phyloP scores from a whole-genome alignment of 2,797 vertebrate genomes.

The Salarias fasciatus region DNA sequence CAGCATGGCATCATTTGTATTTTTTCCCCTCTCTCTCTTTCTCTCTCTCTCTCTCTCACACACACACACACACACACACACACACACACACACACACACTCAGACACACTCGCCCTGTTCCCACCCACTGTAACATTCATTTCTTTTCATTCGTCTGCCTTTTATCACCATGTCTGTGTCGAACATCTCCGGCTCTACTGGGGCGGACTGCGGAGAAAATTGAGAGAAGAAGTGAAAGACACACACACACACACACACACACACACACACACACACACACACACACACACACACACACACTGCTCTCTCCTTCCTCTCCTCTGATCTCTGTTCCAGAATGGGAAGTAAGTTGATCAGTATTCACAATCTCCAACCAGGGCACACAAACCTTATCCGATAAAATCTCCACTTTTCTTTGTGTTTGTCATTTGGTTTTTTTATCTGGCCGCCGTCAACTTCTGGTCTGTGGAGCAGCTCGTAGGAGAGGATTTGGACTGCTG shows the following conservation, averaged over 20 bases:
- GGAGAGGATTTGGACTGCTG: too few relatives aligned
- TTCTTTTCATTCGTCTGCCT: constrained; percentile 34
- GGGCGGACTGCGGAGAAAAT: constrained; percentile 22
- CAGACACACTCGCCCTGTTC: constrained; percentile 12
- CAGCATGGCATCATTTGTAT: constrained; percentile 57
- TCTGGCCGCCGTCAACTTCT: too few relatives aligned
- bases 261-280: too few relatives aligned
- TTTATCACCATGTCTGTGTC: constrained; percentile 43
- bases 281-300: constrained; percentile 17
- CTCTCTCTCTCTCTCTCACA: too few relatives aligned
- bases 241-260: neutral
- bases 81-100: too few relatives aligned
- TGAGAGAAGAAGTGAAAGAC: neutral
- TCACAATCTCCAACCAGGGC: constrained; percentile 34
- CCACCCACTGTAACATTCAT: constrained; percentile 30
- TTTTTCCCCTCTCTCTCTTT: constrained; percentile 10
- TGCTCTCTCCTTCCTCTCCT: constrained; percentile 16
- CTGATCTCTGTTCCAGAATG: constrained; percentile 34
- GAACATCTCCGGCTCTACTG: constrained; percentile 37
- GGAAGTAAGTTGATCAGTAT: constrained; percentile 29
- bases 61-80: too few relatives aligned
- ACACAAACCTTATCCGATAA: constrained; percentile 24
- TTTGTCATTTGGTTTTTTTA: constrained; percentile 38
- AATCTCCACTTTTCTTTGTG: constrained; percentile 17
- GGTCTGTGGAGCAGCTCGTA: too few relatives aligned